Base-by-base conservation (phyloP, 2,113 vertebrate species). In the Oriolus oriolus region DNA sequence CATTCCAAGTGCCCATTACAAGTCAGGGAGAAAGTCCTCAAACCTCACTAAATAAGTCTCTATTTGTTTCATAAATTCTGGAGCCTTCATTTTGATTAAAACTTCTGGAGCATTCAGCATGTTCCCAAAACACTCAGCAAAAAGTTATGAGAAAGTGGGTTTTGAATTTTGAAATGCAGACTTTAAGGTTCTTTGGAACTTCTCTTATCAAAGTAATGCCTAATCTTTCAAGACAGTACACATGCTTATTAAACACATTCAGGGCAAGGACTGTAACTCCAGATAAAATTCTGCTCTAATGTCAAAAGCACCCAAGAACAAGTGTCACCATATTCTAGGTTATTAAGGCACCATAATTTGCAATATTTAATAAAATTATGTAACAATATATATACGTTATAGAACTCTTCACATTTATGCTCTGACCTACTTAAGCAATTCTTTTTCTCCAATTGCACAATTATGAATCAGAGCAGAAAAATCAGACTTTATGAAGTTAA, bases 381-480 rank as follows among this genome's bases (percentile, higher is more conserved):
- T 33, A 87, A 90, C 41, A 27, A 77, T 63, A 77, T n/a, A 33
- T 57, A 91, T 64, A 95, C 39, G 77, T 61, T 77, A 69, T 52
- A 92, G 90, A 91, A 66, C 71, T 78, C 35, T 68, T 95, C 68
- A 91, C 59, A 84, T 94, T 78, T 90, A 96, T 88, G 79, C 78
- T 86, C 68, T 93, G 84, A 93, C 93, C 84, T 96, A 89, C 52
- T 96, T 92, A 91, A 84, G 54, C 64, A 78, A 91, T 68, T 78
- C 16, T 57, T 86, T 83, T 90, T 60, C 85, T 82, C 74, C 82
- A 88, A 83, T 45, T 89, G 95, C 90, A 90, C 88, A 94, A 95
- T 92, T 84, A 96, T 78, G 59, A 95, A 96, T 71, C 90, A 12
- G 88, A 90, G 85, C 88, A 96, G 90, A 95, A 95, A 96, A 83